Evolutionary conservation across 2,113 vertebrate species (phyloP).

Genomic region (Pollimyrus isidori): DNA sequence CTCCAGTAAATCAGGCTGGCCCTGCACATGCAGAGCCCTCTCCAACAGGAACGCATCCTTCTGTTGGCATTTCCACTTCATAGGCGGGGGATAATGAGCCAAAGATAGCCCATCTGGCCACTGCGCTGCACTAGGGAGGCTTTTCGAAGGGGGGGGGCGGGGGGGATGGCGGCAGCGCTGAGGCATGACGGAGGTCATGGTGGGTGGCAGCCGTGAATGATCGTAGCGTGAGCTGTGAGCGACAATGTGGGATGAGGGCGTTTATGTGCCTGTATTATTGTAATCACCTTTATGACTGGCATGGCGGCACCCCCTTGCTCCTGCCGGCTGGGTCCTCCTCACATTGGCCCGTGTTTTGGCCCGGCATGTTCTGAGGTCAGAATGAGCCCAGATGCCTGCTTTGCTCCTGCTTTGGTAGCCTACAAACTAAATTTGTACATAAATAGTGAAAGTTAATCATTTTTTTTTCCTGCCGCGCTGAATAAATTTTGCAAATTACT

Average conservation of each 20-base stretch:
- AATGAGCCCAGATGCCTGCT: neutral
- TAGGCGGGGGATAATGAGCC: conserved; percentile 67
- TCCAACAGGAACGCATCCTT: conserved; percentile 66
- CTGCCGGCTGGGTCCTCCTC: neutral
- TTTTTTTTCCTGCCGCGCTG: neutral
- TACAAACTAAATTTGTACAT: neutral
- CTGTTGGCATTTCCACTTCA: conserved; percentile 68
- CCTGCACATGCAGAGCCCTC: conserved; percentile 59
- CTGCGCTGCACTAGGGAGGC: conserved; percentile 52
- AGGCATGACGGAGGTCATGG: conserved; percentile 62
- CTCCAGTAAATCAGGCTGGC: conserved; percentile 71
- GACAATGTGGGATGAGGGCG: conserved; percentile 65
- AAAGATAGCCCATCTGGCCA: conserved; percentile 72
- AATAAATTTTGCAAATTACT: neutral
- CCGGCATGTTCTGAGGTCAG: neutral
- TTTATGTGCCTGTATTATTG: conserved; percentile 65
- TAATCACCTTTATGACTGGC: conserved; percentile 62
- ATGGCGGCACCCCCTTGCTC: conserved; percentile 33
- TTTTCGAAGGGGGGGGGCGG: conserved; percentile 31
- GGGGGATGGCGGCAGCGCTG: conserved; percentile 46
- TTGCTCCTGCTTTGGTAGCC: neutral
- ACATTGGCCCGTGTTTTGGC: neutral
- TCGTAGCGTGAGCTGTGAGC: conserved; percentile 49
- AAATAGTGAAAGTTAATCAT: neutral
- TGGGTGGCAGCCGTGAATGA: conserved; percentile 49